These are phyloP conservation scores for Vulpes lagopus DNA, from an alignment of 2,113 vertebrate species.

Conservation along the genomic window DNA sequence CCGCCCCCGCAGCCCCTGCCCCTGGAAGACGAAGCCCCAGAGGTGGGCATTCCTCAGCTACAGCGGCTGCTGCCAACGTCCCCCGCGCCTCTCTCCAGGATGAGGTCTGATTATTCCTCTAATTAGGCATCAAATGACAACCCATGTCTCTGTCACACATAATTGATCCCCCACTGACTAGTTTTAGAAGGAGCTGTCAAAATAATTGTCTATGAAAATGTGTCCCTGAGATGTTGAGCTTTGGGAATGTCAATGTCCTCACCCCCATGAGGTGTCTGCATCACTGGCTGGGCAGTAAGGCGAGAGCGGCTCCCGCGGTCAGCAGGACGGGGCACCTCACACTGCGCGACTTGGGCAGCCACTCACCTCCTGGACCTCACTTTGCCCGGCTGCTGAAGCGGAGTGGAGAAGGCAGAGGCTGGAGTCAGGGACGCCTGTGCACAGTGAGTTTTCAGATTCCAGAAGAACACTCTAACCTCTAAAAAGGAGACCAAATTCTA, in stretches of 20 bases:
- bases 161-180: conserved; percentile 44
- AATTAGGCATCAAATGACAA: conserved; percentile 72
- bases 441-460: not conserved
- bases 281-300: not conserved
- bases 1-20: not conserved
- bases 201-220: conserved; percentile 55
- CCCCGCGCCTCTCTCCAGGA: not conserved
- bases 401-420: not conserved
- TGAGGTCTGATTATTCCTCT: conserved; percentile 60
- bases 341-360: no score
- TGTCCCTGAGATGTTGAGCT: not conserved
- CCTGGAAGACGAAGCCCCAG: not conserved
- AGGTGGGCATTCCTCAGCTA: not conserved
- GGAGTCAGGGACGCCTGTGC: not conserved
- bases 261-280: not conserved
- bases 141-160: conserved; percentile 38
- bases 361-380: not conserved
- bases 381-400: not conserved
- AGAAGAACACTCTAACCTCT: not conserved
- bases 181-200: conserved; percentile 40
- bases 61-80: not conserved
- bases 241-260: not conserved
- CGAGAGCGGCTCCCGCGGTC: not conserved
- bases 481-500: not conserved
- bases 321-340: not conserved